Evolutionary conservation across 1,140 invertebrate genomes (phyloP).

Genomic region (fruit fly (Drosophila melanogaster)): Release_6_plus_ISO1_MT NT_033777.3:16108501-16109000

Average conservation of each 20-base stretch:
- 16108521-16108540: background rate
- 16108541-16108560: slow-evolving; percentile 35
- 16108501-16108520: background rate
- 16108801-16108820: slow-evolving; percentile 57
- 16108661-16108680: slow-evolving; percentile 72
- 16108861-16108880: slow-evolving; percentile 29
- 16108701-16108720: slow-evolving; percentile 66
- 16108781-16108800: slow-evolving; percentile 56
- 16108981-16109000: slow-evolving; percentile 78
- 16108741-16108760: slow-evolving; percentile 22
- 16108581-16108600: slow-evolving; percentile 45
- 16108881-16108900: slow-evolving; percentile 1
- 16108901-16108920: background rate
- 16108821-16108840: slow-evolving; percentile 47
- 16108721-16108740: slow-evolving; percentile 70
- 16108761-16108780: slow-evolving; percentile 27
- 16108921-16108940: slow-evolving; percentile 33
- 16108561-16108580: slow-evolving; percentile 40
- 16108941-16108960: slow-evolving; percentile 80
- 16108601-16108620: slow-evolving; percentile 18
- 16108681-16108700: slow-evolving; percentile 62
- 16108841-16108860: slow-evolving; percentile 18
- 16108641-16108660: slow-evolving; percentile 25
- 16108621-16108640: slow-evolving; percentile 27
- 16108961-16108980: slow-evolving; percentile 63